These are phyloP conservation scores for Buathra laborator DNA, from an alignment of 2,888 invertebrate genomes.

Conservation along the genomic window DNA sequence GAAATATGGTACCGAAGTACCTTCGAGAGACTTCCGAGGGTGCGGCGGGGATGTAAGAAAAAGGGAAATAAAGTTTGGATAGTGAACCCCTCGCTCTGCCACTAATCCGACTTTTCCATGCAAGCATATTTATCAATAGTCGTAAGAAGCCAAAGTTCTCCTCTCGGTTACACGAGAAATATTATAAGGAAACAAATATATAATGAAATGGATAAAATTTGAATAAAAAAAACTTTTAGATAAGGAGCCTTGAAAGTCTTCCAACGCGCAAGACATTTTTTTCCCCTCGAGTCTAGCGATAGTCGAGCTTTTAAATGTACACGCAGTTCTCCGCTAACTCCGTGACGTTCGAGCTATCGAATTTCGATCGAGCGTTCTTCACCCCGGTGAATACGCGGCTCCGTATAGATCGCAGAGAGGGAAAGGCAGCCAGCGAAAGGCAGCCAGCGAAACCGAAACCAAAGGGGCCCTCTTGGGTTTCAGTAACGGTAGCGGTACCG, in stretches of 20 bases:
- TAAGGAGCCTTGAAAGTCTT: too few species aligned
- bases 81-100: background rate
- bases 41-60: conserved; percentile 27
- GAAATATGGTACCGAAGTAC: background rate
- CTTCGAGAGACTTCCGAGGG: conserved; percentile 15
- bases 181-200: too few species aligned
- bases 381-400: background rate
- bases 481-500: conserved; percentile 75
- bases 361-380: conserved; percentile 53
- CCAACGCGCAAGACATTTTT: background rate
- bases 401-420: conserved; percentile 55
- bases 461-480: conserved; percentile 82
- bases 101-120: conserved; percentile 1
- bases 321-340: conserved; percentile 44
- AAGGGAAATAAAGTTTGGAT: conserved; percentile 19
- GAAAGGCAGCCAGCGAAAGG: conserved; percentile 12
- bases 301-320: conserved; percentile 17
- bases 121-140: conserved; percentile 11
- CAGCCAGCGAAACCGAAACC: conserved; percentile 80
- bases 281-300: background rate
- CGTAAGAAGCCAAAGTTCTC: background rate
- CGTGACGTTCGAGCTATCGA: conserved; percentile 60
- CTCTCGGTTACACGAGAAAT: background rate
- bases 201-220: too few species aligned
- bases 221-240: too few species aligned